phyloP scores from a whole-genome alignment of 92 coral and sea anemone genomes.

The Epizoanthus stellaris region DNA sequence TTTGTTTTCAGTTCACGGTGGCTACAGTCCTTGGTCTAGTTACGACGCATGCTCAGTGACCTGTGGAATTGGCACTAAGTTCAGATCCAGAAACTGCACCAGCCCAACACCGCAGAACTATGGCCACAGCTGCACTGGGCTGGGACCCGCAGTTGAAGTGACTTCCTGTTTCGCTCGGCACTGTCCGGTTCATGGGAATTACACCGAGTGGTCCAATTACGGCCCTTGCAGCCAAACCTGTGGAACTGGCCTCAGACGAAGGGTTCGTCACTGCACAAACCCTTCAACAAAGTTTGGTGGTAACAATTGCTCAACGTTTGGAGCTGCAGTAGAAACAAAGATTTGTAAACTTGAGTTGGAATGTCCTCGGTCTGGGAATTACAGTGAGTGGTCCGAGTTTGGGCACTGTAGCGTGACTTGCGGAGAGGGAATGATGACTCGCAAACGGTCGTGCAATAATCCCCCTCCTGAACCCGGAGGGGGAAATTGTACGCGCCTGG shows the following conservation, averaged over 20 bases:
- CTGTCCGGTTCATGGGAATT: slow-evolving; percentile 85
- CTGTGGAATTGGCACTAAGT: slow-evolving; percentile 64
- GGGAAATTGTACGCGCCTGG: slow-evolving; percentile 63
- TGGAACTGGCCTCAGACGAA: slow-evolving; percentile 66
- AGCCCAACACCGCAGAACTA: slow-evolving; percentile 66
- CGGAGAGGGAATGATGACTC: slow-evolving; percentile 68
- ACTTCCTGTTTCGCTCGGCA: slow-evolving; percentile 35
- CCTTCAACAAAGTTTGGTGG: slow-evolving; percentile 83
- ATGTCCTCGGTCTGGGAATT: slow-evolving; percentile 84
- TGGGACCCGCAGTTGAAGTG: slow-evolving; percentile 53
- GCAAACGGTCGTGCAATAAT: slow-evolving; percentile 74
- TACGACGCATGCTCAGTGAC: slow-evolving; percentile 63
- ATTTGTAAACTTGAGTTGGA: slow-evolving; percentile 37
- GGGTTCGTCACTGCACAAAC: slow-evolving; percentile 71
- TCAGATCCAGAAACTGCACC: slow-evolving; percentile 57
- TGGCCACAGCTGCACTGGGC: slow-evolving; percentile 60
- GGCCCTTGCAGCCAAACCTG: slow-evolving; percentile 76
- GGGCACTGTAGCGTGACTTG: slow-evolving; percentile 78
- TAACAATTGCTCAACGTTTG: slow-evolving; percentile 71
- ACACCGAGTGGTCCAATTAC: slow-evolving; percentile 73
- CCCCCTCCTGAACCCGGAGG: slow-evolving; percentile 77
- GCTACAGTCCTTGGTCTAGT: slow-evolving; percentile 58
- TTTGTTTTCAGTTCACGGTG: slow-evolving; percentile 56
- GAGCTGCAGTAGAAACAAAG: slow-evolving; percentile 38
- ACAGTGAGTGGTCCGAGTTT: slow-evolving; percentile 81